Evolutionary conservation across 2,888 invertebrate species (phyloP).

Genomic region (Drosophila multiciliata): DNA sequence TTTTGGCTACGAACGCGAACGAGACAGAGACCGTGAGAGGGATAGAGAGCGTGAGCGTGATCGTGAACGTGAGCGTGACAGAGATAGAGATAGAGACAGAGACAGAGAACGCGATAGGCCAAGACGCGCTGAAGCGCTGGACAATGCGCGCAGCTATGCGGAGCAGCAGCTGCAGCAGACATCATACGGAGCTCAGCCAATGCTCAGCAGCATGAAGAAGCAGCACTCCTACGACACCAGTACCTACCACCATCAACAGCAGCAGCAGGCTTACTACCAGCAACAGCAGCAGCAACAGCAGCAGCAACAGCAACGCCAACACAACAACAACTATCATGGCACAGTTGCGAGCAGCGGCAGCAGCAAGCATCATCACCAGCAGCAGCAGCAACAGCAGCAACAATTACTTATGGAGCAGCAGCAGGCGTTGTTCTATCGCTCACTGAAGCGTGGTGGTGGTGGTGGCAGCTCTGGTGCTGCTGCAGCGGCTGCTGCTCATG

Average conservation of each 20-base stretch:
- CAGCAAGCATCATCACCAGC: constrained; percentile 62
- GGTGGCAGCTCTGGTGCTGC: constrained; percentile 24
- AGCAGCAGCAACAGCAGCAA: constrained; percentile 67
- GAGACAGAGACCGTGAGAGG: constrained; percentile 61
- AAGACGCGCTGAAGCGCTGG: constrained; percentile 80
- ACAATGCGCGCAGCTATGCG: constrained; percentile 82
- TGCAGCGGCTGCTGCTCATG: constrained; percentile 80
- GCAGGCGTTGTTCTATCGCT: constrained; percentile 84
- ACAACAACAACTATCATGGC: constrained; percentile 70
- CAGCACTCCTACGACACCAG: constrained; percentile 82
- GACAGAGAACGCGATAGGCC: constrained; percentile 73
- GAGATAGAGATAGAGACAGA: constrained; percentile 31
- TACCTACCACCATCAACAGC: constrained; percentile 79
- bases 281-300: constrained; percentile 58
- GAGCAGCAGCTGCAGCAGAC: constrained; percentile 66
- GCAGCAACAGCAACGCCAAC: constrained; percentile 58
- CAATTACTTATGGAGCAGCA: constrained; percentile 68
- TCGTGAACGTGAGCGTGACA: constrained; percentile 36
- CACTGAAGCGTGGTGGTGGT: constrained; percentile 84
- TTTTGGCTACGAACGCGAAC: constrained; percentile 81
- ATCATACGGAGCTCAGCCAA: constrained; percentile 48
- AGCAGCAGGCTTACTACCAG: constrained; percentile 60
- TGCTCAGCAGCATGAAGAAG: constrained; percentile 74
- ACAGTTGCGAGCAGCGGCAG: constrained; percentile 36
- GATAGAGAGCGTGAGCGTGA: constrained; percentile 47